Conservation (phyloP, 2,113 vertebrate species). For the Scophthalmus maximus region DNA sequence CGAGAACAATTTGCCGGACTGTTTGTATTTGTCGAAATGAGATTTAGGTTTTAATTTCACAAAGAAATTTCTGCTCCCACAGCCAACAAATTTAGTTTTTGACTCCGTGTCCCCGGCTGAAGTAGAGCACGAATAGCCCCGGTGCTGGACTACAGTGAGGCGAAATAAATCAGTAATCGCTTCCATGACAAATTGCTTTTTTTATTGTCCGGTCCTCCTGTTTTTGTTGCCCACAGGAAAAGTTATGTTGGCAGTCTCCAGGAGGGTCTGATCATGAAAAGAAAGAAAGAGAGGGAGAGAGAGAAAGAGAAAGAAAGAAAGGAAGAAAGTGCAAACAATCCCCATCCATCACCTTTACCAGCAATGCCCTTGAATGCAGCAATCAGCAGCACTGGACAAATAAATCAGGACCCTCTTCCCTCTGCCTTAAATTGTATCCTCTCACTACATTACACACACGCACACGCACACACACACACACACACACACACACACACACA, state of each 20-base stretch:
- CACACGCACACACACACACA: slow-evolving; percentile 14
- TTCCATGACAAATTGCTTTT: slow-evolving; percentile 67
- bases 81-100: slow-evolving; percentile 7
- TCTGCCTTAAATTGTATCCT: slow-evolving; percentile 62
- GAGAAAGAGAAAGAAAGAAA: slow-evolving; percentile 3
- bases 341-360: slow-evolving; percentile 78
- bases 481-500: slow-evolving; percentile 15
- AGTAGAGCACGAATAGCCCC: slow-evolving; percentile 21
- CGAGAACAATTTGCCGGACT: neutral
- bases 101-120: neutral
- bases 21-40: neutral
- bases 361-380: slow-evolving; percentile 75
- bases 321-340: slow-evolving; percentile 34
- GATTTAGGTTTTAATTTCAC: neutral
- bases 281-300: neutral
- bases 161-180: slow-evolving; percentile 59
- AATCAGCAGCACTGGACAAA: slow-evolving; percentile 73
- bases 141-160: neutral
- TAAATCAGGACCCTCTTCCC: slow-evolving; percentile 68
- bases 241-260: slow-evolving; percentile 53
- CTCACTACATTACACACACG: slow-evolving; percentile 21
- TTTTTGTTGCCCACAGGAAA: slow-evolving; percentile 50
- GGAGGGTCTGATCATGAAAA: slow-evolving; percentile 33
- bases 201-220: slow-evolving; percentile 41
- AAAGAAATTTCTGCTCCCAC: neutral